These are phyloP conservation scores for Gnathonemus echidnorhynchus DNA, from an alignment of 2,113 vertebrate species.

Conservation along the genomic window DNA sequence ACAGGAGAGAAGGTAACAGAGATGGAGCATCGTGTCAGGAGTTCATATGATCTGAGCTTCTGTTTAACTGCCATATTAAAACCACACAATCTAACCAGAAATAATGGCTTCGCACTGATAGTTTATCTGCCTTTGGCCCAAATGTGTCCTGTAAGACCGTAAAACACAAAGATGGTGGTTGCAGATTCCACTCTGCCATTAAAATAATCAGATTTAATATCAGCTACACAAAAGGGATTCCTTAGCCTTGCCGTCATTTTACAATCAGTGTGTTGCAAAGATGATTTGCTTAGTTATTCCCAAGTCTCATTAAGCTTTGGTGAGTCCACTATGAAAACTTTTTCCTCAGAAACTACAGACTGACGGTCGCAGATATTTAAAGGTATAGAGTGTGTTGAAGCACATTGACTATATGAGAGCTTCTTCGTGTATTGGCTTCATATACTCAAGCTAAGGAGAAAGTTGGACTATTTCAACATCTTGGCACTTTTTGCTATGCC, in stretches of 20 bases:
- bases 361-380: neutral
- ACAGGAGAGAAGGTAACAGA: neutral
- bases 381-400: neutral
- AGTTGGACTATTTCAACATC: neutral
- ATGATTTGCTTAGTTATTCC: neutral
- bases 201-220: neutral
- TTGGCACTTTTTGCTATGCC: neutral
- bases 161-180: neutral
- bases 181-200: neutral
- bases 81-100: neutral
- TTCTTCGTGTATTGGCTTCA: neutral
- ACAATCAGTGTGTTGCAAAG: neutral
- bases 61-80: neutral
- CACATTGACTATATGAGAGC: neutral
- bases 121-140: neutral
- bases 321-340: too few relatives aligned
- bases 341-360: neutral
- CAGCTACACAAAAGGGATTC: neutral
- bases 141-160: neutral
- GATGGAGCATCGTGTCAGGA: neutral
- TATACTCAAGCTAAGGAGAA: neutral
- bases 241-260: neutral
- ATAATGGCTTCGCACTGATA: neutral
- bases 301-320: neutral
- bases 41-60: neutral